phyloP scores from a whole-genome alignment of 2,888 invertebrate genomes.

The Pheosia tremula region DNA sequence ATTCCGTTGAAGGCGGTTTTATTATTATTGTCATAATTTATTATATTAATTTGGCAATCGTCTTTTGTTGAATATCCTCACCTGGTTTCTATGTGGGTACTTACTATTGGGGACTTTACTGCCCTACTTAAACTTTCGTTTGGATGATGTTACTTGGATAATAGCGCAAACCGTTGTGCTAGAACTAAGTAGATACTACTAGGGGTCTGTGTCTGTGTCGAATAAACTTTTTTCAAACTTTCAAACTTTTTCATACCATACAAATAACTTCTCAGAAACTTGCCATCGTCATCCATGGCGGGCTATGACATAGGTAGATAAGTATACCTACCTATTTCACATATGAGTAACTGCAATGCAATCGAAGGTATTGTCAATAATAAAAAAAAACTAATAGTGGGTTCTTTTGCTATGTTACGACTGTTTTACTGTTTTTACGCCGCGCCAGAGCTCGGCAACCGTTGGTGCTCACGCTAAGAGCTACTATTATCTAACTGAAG shows the following conservation, averaged over 20 bases:
- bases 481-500: neutral
- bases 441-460: slow-evolving; percentile 55
- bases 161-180: neutral
- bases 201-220: too few relatives aligned
- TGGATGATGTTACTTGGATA: neutral
- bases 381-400: slow-evolving; percentile 76
- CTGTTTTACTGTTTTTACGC: slow-evolving; percentile 71
- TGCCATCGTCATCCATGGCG: too few relatives aligned
- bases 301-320: too few relatives aligned
- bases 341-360: slow-evolving; percentile 47
- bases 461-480: slow-evolving; percentile 22
- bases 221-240: too few relatives aligned
- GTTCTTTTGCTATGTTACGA: slow-evolving; percentile 65
- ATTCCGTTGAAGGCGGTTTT: slow-evolving; percentile 65
- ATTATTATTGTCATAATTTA: slow-evolving; percentile 69
- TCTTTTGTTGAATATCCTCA: slow-evolving; percentile 35
- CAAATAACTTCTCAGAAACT: too few relatives aligned
- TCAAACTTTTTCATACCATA: too few relatives aligned
- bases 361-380: slow-evolving; percentile 66
- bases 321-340: slow-evolving; percentile 31
- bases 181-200: too few relatives aligned
- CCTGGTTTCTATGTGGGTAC: slow-evolving; percentile 17
- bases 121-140: too few relatives aligned
- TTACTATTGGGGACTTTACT: too few relatives aligned
- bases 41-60: slow-evolving; percentile 42